A percentile compares a stretch with the other conserved stretches of the same genome.
These are phyloP conservation scores for Antechinus stuartii DNA, from an alignment of 2,113 vertebrate genomes.

Conservation along the genomic window DNA sequence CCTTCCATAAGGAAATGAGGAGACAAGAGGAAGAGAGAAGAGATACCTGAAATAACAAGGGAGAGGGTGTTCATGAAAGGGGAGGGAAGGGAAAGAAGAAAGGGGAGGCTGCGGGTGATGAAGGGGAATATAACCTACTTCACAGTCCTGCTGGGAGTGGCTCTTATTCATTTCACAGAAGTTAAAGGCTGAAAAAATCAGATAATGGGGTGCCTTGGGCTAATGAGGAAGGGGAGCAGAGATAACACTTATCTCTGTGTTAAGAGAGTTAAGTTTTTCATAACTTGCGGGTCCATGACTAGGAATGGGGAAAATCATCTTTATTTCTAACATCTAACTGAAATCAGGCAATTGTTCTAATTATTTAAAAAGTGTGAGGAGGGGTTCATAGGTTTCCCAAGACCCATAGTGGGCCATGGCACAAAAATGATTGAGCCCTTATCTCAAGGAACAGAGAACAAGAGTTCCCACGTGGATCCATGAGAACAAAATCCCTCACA, in stretches of 20 bases:
- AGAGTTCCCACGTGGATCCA: neutral
- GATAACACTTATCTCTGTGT: neutral
- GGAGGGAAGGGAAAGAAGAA: neutral
- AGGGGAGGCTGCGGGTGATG: neutral
- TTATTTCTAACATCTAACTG: neutral
- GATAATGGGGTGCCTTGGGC: neutral
- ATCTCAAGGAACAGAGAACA: slow-evolving; percentile 15
- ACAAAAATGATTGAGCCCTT: neutral
- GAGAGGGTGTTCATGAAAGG: neutral
- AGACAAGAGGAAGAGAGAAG: neutral
- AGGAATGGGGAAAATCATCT: neutral
- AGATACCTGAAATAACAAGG: neutral
- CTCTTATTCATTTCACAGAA: neutral
- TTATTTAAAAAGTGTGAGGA: neutral
- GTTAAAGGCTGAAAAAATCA: neutral
- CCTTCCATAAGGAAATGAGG: neutral
- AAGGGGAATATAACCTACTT: neutral
- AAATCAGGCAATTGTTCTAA: neutral
- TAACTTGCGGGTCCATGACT: neutral
- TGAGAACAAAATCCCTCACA: neutral
- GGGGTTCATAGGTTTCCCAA: neutral
- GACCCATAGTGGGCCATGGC: neutral
- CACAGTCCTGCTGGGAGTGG: neutral
- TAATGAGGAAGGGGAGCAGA: neutral
- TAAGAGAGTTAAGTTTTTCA: neutral